phyloP scores from a whole-genome alignment of 92 coral and sea anemone species.

The Galaxea fascicularis region DNA sequence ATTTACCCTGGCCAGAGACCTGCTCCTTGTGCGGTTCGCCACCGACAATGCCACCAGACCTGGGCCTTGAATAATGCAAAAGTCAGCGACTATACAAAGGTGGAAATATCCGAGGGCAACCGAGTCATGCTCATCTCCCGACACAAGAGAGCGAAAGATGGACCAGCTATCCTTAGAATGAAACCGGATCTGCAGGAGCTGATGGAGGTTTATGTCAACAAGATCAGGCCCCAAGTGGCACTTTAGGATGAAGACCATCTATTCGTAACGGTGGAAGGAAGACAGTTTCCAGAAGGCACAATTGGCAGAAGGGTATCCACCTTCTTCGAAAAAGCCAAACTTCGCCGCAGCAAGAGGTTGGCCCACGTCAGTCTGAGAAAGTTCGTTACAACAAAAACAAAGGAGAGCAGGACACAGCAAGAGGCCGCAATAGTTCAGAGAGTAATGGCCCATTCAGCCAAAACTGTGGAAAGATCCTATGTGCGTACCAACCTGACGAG shows the following conservation, averaged over 20 bases:
- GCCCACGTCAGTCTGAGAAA: not conserved
- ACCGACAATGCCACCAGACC: not conserved
- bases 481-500: not conserved
- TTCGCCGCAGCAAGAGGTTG: not conserved
- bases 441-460: not conserved
- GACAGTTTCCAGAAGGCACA: not conserved
- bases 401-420: not conserved
- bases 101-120: not conserved
- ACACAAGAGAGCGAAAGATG: constrained; percentile 25
- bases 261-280: constrained; percentile 3
- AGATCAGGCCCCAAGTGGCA: not conserved
- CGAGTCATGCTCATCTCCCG: not conserved
- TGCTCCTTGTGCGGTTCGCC: not conserved
- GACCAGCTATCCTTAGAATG: constrained; percentile 13
- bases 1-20: not conserved
- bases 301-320: not conserved
- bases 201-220: not conserved
- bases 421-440: not conserved
- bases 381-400: not conserved
- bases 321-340: not conserved
- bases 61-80: constrained; percentile 17
- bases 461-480: not conserved
- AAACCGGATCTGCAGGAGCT: not conserved
- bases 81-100: not conserved
- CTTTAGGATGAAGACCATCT: not conserved